Conservation (phyloP, 2,797 vertebrate genomes). For the Gallinago nigripennis region DNA sequence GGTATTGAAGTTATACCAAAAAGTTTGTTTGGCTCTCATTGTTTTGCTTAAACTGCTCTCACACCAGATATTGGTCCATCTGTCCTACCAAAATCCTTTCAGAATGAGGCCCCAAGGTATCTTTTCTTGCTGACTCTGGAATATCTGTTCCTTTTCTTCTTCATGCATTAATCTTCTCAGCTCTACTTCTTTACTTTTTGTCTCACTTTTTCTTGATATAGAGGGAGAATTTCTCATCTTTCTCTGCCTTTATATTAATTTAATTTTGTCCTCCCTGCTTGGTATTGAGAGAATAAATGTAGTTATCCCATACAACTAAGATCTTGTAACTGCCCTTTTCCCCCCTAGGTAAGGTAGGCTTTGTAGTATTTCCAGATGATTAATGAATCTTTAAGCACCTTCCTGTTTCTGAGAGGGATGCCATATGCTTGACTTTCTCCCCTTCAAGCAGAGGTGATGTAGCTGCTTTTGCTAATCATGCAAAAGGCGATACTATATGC, state of each 20-base stretch:
- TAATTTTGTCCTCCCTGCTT: neutral
- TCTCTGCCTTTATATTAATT: neutral
- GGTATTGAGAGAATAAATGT: neutral
- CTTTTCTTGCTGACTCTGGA: neutral
- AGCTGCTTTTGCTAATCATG: constrained; percentile 29
- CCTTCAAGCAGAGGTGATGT: neutral
- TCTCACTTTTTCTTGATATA: neutral
- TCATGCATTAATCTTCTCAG: neutral
- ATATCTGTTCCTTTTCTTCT: neutral
- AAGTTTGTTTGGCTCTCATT: neutral
- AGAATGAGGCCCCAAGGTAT: neutral
- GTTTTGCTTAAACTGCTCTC: neutral
- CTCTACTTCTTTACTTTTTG: neutral
- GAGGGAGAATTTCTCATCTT: neutral
- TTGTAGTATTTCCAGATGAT: neutral
- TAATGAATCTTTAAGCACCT: neutral
- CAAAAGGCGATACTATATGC: constrained; percentile 14
- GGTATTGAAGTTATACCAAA: neutral
- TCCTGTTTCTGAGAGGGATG: neutral
- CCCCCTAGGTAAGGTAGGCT: neutral
- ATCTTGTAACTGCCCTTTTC: neutral
- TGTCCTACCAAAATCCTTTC: neutral
- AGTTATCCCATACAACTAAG: neutral
- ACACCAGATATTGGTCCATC: neutral
- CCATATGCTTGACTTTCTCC: constrained; percentile 29